Percentiles rank a stretch among this genome's conserved stretches.
phyloP scores from a whole-genome alignment of 2,888 invertebrate species.

The Drosophila neonasuta region DNA sequence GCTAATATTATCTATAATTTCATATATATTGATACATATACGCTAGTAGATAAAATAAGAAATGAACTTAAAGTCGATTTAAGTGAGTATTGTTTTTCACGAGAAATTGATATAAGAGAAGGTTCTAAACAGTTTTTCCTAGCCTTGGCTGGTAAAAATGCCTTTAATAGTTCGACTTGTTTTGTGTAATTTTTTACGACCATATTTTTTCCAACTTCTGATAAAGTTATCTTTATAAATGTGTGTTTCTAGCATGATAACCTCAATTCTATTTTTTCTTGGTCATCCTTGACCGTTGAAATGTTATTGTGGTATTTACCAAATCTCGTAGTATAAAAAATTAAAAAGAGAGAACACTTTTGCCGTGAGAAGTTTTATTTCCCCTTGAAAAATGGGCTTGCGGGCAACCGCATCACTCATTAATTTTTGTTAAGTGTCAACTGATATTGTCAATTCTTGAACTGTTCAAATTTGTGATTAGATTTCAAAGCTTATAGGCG shows the following conservation, averaged over 20 bases:
- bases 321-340: neutral
- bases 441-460: conserved; percentile 21
- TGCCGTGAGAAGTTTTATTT: neutral
- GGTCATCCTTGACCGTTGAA: neutral
- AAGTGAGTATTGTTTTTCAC: neutral
- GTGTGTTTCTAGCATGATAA: neutral
- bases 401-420: conserved; percentile 1
- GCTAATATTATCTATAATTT: neutral
- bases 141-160: neutral
- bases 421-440: conserved; percentile 17
- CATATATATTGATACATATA: neutral
- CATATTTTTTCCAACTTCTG: neutral
- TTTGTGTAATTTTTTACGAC: neutral
- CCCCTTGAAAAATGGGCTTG: neutral
- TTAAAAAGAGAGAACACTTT: neutral
- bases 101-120: neutral
- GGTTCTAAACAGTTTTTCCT: neutral
- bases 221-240: conserved; percentile 1
- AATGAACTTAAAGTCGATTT: neutral
- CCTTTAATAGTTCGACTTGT: neutral
- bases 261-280: neutral
- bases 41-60: neutral
- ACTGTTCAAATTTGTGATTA: conserved; percentile 26
- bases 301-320: neutral
- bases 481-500: conserved; percentile 27